phyloP scores from a whole-genome alignment of 2,113 vertebrate species.

The Noctilio leporinus region DNA sequence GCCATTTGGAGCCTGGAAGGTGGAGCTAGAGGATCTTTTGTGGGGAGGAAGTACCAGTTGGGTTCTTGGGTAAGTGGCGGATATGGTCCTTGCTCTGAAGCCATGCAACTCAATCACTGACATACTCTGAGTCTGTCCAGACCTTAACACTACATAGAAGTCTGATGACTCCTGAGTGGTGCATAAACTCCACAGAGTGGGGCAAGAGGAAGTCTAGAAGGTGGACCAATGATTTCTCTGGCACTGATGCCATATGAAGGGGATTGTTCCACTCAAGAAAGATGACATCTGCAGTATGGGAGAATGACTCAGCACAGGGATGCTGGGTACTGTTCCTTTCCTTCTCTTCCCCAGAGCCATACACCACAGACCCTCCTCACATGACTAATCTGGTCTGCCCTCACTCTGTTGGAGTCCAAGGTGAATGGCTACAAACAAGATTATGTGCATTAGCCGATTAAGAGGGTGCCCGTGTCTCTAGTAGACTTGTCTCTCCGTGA shows the following conservation, averaged over 20 bases:
- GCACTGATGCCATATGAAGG: not conserved
- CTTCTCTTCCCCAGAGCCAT: not conserved
- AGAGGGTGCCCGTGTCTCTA: not conserved
- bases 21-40: not conserved
- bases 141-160: not conserved
- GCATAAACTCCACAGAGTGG: not conserved
- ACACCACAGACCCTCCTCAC: not conserved
- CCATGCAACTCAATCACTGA: not conserved
- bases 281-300: not conserved
- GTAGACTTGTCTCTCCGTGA: not conserved
- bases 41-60: not conserved
- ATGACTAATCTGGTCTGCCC: not conserved
- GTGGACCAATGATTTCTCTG: not conserved
- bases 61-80: not conserved
- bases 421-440: not conserved
- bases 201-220: not conserved
- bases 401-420: not conserved
- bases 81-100: not conserved
- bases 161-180: not conserved
- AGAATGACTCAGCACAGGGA: not conserved
- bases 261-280: not conserved
- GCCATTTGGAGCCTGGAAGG: not conserved
- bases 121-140: not conserved
- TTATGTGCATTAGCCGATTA: not conserved
- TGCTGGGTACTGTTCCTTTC: not conserved